A percentile compares a stretch with the other conserved stretches of the same genome.
These are phyloP conservation scores for Heliconius melpomene DNA, from an alignment of 1,140 invertebrate genomes.

Conservation along the genomic window DNA sequence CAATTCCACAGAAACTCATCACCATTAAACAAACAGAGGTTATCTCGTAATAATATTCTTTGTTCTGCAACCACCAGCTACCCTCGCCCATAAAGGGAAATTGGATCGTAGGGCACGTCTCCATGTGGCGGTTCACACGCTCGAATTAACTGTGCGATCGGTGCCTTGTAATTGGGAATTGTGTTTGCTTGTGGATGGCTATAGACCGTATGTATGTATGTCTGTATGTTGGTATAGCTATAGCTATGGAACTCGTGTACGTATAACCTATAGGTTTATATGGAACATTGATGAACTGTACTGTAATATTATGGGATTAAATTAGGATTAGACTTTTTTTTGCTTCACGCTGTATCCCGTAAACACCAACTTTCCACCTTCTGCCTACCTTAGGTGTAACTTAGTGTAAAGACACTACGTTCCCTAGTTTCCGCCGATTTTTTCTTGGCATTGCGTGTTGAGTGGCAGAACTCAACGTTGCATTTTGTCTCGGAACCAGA, in stretches of 20 bases:
- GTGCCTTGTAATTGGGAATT: conserved; percentile 57
- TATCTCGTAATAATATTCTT: conserved; percentile 39
- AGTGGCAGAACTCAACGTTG: too few species aligned
- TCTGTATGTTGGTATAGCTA: background rate
- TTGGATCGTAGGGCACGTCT: conserved; percentile 59
- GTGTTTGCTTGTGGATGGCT: conserved; percentile 42
- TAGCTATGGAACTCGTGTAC: background rate
- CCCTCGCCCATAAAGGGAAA: conserved; percentile 64
- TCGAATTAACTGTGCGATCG: conserved; percentile 55
- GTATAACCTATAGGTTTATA: too few species aligned
- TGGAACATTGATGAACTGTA: too few species aligned
- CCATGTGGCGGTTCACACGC: conserved; percentile 64
- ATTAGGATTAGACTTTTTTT: too few species aligned
- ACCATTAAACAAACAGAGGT: conserved; percentile 38
- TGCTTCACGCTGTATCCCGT: too few species aligned
- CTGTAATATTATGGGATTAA: too few species aligned
- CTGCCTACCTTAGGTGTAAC: too few species aligned
- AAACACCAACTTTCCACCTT: too few species aligned
- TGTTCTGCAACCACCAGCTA: conserved; percentile 33
- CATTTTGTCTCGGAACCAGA: too few species aligned
- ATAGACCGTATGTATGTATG: background rate
- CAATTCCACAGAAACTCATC: conserved; percentile 37
- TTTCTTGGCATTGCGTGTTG: too few species aligned
- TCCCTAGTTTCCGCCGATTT: too few species aligned
- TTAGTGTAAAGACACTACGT: too few species aligned